Conservation (phyloP, 2,888 invertebrate species). For the Steromphala cineraria region DNA sequence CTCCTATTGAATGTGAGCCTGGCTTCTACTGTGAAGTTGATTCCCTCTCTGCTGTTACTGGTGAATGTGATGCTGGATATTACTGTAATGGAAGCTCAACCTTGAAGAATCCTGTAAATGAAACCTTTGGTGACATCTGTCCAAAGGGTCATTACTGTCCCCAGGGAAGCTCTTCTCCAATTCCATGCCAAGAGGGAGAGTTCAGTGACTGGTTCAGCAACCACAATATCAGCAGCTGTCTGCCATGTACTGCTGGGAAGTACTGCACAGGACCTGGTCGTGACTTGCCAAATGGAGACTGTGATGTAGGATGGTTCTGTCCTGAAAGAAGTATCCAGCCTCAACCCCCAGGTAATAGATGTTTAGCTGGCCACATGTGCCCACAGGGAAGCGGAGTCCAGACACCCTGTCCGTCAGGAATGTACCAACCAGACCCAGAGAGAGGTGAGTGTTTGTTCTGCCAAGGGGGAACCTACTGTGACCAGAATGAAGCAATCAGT, state of each 20-base stretch:
- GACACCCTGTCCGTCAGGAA: slow-evolving; percentile 67
- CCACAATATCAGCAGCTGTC: slow-evolving; percentile 66
- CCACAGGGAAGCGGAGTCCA: slow-evolving; percentile 65
- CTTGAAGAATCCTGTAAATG: slow-evolving; percentile 68
- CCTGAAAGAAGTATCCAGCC: slow-evolving; percentile 63
- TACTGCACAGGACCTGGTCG: slow-evolving; percentile 67
- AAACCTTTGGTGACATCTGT: slow-evolving; percentile 71
- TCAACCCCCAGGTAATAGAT: slow-evolving; percentile 69
- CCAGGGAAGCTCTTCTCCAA: slow-evolving; percentile 56
- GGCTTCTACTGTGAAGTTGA: slow-evolving; percentile 67
- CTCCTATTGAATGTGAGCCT: slow-evolving; percentile 60
- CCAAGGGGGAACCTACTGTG: slow-evolving; percentile 71
- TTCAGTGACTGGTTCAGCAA: slow-evolving; percentile 63
- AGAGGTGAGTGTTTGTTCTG: slow-evolving; percentile 64
- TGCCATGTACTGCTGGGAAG: slow-evolving; percentile 70
- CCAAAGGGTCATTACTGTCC: slow-evolving; percentile 73
- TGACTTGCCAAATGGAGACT: slow-evolving; percentile 62
- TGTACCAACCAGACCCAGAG: slow-evolving; percentile 64
- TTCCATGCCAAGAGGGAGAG: slow-evolving; percentile 66
- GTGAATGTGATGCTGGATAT: slow-evolving; percentile 67
- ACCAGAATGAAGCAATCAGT: slow-evolving; percentile 68
- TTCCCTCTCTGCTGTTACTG: slow-evolving; percentile 60
- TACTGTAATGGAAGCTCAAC: slow-evolving; percentile 68
- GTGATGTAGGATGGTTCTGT: slow-evolving; percentile 69
- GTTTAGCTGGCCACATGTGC: slow-evolving; percentile 70